Base-by-base conservation (phyloP, 2,797 vertebrate genomes). In the Helostoma temminkii region DNA sequence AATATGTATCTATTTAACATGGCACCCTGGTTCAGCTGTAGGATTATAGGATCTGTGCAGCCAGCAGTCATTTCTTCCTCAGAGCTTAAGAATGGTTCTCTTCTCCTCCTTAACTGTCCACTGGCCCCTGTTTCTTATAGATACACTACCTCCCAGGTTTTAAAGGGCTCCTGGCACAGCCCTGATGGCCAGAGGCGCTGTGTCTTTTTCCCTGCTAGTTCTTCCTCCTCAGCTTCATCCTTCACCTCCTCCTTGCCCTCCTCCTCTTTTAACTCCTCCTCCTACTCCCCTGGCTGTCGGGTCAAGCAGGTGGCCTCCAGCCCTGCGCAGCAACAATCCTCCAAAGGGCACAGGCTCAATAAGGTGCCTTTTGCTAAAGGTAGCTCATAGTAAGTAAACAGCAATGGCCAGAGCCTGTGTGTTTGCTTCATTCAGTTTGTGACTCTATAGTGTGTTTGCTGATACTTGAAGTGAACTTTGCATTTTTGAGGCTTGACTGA, bases 321-420 rank as follows among this genome's bases (percentile, higher is more conserved):
- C 81, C 88, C 64, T 30, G 86, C 80, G 60, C 91, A 79, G 61
- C 85, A 82, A 74, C 92, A 86, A 78, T 81, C 83, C 87, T 92
- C 89, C 91, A 81, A 92, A 93, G 90, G 87, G 78, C 90, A 93
- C 84, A 89, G 91, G 89, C 81, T 87, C 85, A 91, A 84, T 94
- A 87, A 94, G 85, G 91, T 80, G 85, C 52, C 88, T 91, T 93
- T 84, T 83, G 83, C 88, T 90, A 88, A 93, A 83, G 62, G 84
- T 93, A 95, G 92, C 87, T 94, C 89, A 77, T 94, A 96, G 92
- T 95, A 94, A 95, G 94, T 94, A 92, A 90, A 79, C 34, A 1
- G 14, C 71, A 9, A 59, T 22, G 8, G 26, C 71, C 55, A 32
- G 86, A 81, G 89, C 63, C 82, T 85, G 80, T 78, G 84, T 67